A percentile compares a stretch with the other conserved stretches of the same genome.
Evolutionary conservation across 30 jellyfish, hydroid and myxozoan species (phyloP).

Genomic region (Aurelia sp.): DNA sequence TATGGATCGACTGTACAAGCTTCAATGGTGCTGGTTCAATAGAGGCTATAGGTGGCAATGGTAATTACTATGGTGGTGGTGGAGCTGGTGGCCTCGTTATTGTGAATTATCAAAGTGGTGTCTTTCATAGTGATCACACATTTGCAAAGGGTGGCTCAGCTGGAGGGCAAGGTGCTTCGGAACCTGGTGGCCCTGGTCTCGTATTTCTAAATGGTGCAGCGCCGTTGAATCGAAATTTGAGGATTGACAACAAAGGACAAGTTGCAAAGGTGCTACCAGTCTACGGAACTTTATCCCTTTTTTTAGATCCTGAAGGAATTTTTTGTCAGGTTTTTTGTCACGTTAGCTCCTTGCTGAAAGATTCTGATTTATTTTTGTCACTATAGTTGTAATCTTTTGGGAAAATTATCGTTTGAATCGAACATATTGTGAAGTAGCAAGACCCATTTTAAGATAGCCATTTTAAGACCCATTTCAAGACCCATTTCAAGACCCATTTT

Average conservation of each 20-base stretch:
- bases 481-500: no score
- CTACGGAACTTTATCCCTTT: no score
- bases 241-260: slow-evolving; percentile 67
- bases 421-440: no score
- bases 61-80: slow-evolving; percentile 63
- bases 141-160: slow-evolving; percentile 65
- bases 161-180: slow-evolving; percentile 55
- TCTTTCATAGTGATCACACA: slow-evolving; percentile 61
- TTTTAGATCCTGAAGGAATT: no score
- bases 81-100: slow-evolving; percentile 66
- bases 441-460: no score
- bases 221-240: slow-evolving; percentile 47
- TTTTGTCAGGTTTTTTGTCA: no score
- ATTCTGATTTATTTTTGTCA: no score
- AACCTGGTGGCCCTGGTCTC: slow-evolving; percentile 72
- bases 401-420: no score
- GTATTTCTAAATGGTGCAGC: slow-evolving; percentile 33
- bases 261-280: slow-evolving; percentile 36
- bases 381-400: no score
- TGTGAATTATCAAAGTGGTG: slow-evolving; percentile 55
- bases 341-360: no score
- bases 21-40: slow-evolving; percentile 48
- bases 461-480: no score
- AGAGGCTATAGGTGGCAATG: slow-evolving; percentile 65
- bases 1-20: slow-evolving; percentile 45